These are phyloP conservation scores for Brachyopa scutellaris DNA, from an alignment of 2,888 invertebrate genomes.

Conservation along the genomic window DNA sequence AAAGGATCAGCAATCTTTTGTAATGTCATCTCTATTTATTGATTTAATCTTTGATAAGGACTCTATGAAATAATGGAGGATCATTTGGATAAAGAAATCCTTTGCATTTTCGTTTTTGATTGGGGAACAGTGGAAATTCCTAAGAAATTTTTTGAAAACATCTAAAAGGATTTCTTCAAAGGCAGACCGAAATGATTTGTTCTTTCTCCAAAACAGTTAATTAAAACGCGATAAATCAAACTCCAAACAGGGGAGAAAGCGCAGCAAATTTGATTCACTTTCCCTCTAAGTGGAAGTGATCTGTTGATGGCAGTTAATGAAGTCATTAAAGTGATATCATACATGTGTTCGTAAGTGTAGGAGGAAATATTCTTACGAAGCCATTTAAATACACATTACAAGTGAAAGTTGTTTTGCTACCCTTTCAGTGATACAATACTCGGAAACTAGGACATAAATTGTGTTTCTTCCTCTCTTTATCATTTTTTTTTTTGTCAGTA, in stretches of 20 bases:
- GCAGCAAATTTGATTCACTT: background rate
- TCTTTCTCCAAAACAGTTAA: constrained; percentile 19
- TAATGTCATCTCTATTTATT: constrained; percentile 61
- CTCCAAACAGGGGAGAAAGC: constrained; percentile 7
- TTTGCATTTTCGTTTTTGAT: background rate
- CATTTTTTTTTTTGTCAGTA: no score
- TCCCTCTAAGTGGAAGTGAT: background rate
- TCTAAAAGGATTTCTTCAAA: constrained; percentile 20
- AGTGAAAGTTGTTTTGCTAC: background rate
- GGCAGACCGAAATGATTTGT: background rate
- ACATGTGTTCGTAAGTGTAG: constrained; percentile 1
- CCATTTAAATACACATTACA: constrained; percentile 8
- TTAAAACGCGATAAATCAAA: constrained; percentile 56
- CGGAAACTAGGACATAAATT: no score
- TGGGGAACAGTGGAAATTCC: background rate
- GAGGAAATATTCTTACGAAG: no score
- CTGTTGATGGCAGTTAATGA: constrained; percentile 15
- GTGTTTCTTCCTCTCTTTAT: no score
- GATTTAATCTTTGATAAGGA: constrained; percentile 65
- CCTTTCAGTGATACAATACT: no score
- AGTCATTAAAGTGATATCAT: constrained; percentile 35
- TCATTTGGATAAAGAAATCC: background rate
- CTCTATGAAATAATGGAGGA: constrained; percentile 29
- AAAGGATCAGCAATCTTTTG: constrained; percentile 54
- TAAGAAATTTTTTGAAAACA: constrained; percentile 4